phyloP scores from a whole-genome alignment of 2,113 vertebrate species.

The Xiphophorus hellerii region DNA sequence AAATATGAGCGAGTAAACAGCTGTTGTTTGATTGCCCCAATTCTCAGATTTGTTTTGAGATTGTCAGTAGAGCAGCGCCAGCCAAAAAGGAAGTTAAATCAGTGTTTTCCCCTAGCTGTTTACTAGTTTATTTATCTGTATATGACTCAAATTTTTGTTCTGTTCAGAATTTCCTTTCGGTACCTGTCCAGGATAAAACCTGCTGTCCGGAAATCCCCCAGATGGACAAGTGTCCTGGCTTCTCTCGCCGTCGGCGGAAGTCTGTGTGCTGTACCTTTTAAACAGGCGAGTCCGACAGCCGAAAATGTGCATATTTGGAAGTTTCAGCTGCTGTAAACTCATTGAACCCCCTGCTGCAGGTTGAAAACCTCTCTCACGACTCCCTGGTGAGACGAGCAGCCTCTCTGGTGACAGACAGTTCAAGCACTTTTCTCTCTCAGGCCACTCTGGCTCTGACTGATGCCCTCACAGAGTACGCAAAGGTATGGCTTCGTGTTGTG shows the following conservation, averaged over 20 bases:
- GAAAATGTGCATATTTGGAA: background rate
- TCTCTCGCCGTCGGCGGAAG: slow-evolving; percentile 55
- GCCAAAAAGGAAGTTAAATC: background rate
- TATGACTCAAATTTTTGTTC: background rate
- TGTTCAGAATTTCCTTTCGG: slow-evolving; percentile 49
- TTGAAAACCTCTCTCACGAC: slow-evolving; percentile 78
- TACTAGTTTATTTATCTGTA: background rate
- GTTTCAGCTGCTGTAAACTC: background rate
- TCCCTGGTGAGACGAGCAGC: slow-evolving; percentile 79
- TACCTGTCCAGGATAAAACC: slow-evolving; percentile 43
- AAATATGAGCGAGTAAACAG: background rate
- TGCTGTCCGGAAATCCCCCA: slow-evolving; percentile 24
- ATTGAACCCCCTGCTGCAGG: slow-evolving; percentile 40
- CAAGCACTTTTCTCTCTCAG: slow-evolving; percentile 81
- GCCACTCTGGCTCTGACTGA: slow-evolving; percentile 79
- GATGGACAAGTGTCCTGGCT: slow-evolving; percentile 34
- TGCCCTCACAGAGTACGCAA: slow-evolving; percentile 76
- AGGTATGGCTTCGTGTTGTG: slow-evolving; percentile 54
- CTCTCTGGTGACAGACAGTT: slow-evolving; percentile 79
- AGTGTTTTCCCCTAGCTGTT: background rate
- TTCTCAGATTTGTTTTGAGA: background rate
- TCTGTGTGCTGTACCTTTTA: slow-evolving; percentile 78
- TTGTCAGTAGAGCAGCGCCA: background rate
- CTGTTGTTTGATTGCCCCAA: background rate
- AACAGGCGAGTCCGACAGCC: slow-evolving; percentile 61